Evolutionary conservation across 2,113 vertebrate genomes (phyloP), one percentile per base, ranked within the genome.

Genomic region (Prietella phreatophila): DNA sequence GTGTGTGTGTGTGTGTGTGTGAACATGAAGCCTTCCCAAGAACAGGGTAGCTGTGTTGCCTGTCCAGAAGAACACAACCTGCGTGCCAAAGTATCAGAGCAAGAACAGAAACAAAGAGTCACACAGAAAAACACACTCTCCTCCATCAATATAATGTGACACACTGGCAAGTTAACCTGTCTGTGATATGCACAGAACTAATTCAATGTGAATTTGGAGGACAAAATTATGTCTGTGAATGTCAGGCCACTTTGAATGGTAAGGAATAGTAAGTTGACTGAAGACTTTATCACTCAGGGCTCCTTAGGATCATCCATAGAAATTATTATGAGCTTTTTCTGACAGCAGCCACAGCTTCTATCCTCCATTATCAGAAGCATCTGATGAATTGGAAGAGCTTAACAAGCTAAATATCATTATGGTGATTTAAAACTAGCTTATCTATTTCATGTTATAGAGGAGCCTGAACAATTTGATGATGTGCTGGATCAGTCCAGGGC

Each of bases 1-100:
- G 78, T 71, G 86, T 87, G 50, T 82, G 30, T 67, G 39, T 79
- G 50, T 81, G 25, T 82, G 60, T 30, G 30, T 83, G 83, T 33
- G 42, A 85, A 69, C 14, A 56, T 79, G 92, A 87, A 84, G 82
- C 47, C 13, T 10, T 73, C 87, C 90, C 88, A 93, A 91, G 91
- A 91, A 92, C 88, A 90, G n/a, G 17, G n/a, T 85, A 47, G 86
- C 83, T 88, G 91, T 87, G 83, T 83, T 67, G n/a, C 69, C 76
- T 33, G 82, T 92, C 90, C 91, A 82, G 87, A 87, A 91, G 90
- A 90, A 85, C 84, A 85, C 55, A 67, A 88, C 67, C 87, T 63
- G 82, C 65, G 76, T 89, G 78, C 69, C 88, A 89, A 80, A 87
- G 25, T 50, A 80, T 47, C 33, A 85, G 67, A 86, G 58, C 25